Conservation (phyloP, 2,888 invertebrate genomes). For the Andrena praecox region DNA sequence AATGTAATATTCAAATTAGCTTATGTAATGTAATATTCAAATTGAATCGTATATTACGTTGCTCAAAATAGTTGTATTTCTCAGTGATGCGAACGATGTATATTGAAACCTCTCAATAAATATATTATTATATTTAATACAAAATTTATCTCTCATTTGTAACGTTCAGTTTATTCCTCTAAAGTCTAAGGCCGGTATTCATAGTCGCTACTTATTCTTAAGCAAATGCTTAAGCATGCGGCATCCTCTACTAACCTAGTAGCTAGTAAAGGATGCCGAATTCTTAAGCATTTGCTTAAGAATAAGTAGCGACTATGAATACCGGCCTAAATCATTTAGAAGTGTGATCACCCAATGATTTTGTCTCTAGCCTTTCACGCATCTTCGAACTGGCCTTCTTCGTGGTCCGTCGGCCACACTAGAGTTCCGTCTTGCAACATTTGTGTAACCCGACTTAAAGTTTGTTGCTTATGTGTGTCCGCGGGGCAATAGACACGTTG, state of each 20-base stretch:
- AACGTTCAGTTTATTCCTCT: not conserved
- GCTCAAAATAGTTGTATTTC: not conserved
- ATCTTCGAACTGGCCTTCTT: slow-evolving; percentile 76
- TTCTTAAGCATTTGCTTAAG: too few species aligned
- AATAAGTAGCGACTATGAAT: too few species aligned
- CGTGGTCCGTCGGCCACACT: slow-evolving; percentile 9
- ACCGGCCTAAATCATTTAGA: too few species aligned
- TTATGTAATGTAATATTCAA: not conserved
- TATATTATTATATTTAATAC: not conserved
- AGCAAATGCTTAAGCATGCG: too few species aligned
- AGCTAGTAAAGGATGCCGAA: too few species aligned
- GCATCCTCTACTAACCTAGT: too few species aligned
- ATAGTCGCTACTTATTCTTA: too few species aligned
- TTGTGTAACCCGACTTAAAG: slow-evolving; percentile 43
- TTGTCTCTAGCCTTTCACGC: slow-evolving; percentile 21
- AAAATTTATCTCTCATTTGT: not conserved
- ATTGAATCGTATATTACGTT: not conserved
- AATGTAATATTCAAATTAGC: not conserved
- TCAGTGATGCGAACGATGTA: not conserved
- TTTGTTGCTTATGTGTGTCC: slow-evolving; percentile 56
- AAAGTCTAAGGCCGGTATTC: too few species aligned
- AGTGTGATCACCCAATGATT: not conserved
- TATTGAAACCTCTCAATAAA: not conserved
- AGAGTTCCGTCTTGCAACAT: slow-evolving; percentile 50
- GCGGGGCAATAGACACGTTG: slow-evolving; percentile 69